These are phyloP conservation scores for Trogon melanurus DNA, from an alignment of 2,113 vertebrate species.

Conservation along the genomic window DNA sequence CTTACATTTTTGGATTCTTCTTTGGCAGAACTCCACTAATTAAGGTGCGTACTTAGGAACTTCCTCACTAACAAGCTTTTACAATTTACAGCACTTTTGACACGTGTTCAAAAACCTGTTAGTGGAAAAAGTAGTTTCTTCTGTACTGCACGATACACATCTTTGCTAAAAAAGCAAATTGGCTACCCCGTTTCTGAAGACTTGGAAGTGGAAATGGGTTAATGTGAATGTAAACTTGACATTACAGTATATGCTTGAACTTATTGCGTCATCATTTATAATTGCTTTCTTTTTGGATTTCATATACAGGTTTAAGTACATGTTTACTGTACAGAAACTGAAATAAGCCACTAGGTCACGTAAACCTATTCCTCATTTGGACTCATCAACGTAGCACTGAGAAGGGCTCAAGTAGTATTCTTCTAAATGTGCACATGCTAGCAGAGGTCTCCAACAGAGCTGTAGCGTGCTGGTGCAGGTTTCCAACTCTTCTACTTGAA, in stretches of 20 bases:
- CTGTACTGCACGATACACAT: neutral
- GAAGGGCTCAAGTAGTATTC: neutral
- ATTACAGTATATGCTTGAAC: neutral
- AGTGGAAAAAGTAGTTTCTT: neutral
- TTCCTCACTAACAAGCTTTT: neutral
- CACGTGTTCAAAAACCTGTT: neutral
- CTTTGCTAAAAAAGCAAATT: neutral
- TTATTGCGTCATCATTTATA: neutral
- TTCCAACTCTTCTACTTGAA: neutral
- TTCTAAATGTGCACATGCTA: neutral
- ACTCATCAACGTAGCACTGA: neutral
- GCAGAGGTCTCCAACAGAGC: neutral
- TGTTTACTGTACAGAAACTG: neutral
- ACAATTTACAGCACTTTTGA: neutral
- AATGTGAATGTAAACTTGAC: neutral
- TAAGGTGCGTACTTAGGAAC: constrained; percentile 82
- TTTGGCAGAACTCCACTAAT: constrained; percentile 97
- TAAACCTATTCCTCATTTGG: neutral
- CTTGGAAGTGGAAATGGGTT: neutral
- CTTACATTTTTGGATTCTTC: constrained; percentile 98
- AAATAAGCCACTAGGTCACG: neutral
- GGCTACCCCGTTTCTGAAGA: neutral
- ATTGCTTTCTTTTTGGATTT: neutral
- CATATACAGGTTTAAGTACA: neutral
- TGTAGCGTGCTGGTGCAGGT: rapidly evolving